Evolutionary conservation across 2,113 vertebrate genomes (phyloP).

Genomic region (Pangasianodon hypophthalmus): DNA sequence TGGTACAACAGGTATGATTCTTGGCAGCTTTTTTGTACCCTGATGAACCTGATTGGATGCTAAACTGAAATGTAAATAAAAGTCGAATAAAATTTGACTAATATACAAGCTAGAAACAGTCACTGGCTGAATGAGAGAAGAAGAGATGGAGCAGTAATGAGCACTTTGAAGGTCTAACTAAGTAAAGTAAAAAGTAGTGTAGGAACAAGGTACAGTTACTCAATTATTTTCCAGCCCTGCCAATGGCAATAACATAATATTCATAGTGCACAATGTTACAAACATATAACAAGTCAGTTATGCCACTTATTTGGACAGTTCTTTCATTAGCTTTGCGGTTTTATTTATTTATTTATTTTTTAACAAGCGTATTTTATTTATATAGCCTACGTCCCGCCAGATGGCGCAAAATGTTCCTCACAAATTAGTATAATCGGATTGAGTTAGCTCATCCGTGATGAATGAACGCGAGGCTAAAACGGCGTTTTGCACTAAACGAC

Average conservation of each 20-base stretch:
- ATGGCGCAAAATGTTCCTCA: constrained; percentile 17
- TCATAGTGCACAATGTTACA: neutral
- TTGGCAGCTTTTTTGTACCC: neutral
- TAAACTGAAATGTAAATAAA: neutral
- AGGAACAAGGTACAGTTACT: neutral
- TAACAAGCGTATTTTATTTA: neutral
- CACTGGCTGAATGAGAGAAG: neutral
- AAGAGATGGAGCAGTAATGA: neutral
- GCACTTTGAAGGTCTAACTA: neutral
- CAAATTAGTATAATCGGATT: neutral
- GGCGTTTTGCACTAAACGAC: neutral
- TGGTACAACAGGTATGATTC: neutral
- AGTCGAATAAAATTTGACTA: neutral
- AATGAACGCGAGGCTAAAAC: neutral
- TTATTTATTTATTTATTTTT: neutral
- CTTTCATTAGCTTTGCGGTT: no score
- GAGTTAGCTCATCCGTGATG: neutral
- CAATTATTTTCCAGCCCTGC: no score
- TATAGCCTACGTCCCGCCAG: neutral
- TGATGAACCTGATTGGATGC: neutral
- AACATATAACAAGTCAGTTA: neutral
- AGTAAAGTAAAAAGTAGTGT: neutral
- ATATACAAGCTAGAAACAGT: neutral
- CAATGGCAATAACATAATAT: neutral
- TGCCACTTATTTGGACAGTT: neutral